phyloP scores from a whole-genome alignment of 2,888 invertebrate species.

The Venustoraphidia nigricollis region DNA sequence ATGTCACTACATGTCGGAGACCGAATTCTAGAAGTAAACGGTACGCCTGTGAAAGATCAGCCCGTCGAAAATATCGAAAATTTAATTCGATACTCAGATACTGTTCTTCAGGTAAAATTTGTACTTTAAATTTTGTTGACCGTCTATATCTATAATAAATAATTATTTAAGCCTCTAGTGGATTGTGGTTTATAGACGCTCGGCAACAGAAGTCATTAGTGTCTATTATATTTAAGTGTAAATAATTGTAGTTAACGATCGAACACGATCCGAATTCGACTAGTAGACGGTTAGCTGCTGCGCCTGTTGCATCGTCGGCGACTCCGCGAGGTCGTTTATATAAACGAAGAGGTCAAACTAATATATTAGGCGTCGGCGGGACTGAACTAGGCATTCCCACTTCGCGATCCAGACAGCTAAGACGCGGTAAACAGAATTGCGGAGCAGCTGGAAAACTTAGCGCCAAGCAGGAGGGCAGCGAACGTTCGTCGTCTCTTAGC shows the following conservation, averaged over 20 bases:
- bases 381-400: background rate
- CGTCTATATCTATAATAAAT: too few relatives aligned
- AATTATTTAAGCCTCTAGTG: too few relatives aligned
- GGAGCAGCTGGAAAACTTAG: conserved; percentile 10
- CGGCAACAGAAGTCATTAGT: too few relatives aligned
- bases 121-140: too few relatives aligned
- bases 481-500: conserved; percentile 75
- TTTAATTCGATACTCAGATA: conserved; percentile 53
- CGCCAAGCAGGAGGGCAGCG: conserved; percentile 45
- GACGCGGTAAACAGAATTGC: conserved; percentile 23
- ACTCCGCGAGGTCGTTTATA: conserved; percentile 24
- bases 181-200: too few relatives aligned
- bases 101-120: conserved; percentile 45
- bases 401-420: conserved; percentile 45
- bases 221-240: too few relatives aligned
- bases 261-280: conserved; percentile 76
- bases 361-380: conserved; percentile 32
- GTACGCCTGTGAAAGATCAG: conserved; percentile 67
- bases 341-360: conserved; percentile 39
- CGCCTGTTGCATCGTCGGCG: conserved; percentile 12
- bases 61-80: conserved; percentile 66
- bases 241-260: conserved; percentile 52
- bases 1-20: conserved; percentile 86
- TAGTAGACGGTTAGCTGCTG: conserved; percentile 29
- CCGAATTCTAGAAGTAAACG: conserved; percentile 83